Evolutionary conservation across 1,140 invertebrate species (phyloP), one percentile per base, ranked within the genome.

Genomic region (Leptestheria dahalacensis): DNA sequence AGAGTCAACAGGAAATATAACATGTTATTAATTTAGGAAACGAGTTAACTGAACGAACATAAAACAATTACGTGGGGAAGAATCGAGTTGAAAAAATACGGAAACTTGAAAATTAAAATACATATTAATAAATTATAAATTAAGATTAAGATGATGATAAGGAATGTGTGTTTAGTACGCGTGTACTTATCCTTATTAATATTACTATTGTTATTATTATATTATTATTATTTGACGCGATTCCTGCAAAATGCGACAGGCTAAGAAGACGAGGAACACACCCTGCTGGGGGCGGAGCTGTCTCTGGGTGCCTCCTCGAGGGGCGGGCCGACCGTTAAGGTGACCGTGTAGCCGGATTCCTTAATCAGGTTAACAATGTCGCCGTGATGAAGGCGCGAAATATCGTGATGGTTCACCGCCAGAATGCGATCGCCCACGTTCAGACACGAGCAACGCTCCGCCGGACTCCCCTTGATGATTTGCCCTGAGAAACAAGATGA

Each of bases 391-490:
- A 97, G 82, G 67, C 87, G 84, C 21, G 86, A 84, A 56, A 97
- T 95, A 62, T 93, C 84, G 53, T 86, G 82, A 50, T 88, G 86
- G 77, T 99, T 99, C 1, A 99, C 94, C 4, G 92, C 91, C 48
- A 97, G 76, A 63, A 99, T 97, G 62, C 90, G 85, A 75, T 99
- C 95, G 0, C 94, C 94, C 9, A 98, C 85, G 67, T 88, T 86
- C 0, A 99, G 74, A 50, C 83, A 79, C 0, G 85, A 87, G 73
- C 92, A 96, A 57, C 88, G 77, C 66, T 95, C 90, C 0, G 96
- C 94, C 6, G 96, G 95, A 69, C 91, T 97, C 63, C 87, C 88
- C 63, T 95, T 88, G 61, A 97, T 89, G 61, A 97, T 85, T 69
- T 91, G 81, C 61, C 90, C 90, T 91, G 70, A 41, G 6, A 41